Evolutionary conservation across 2,797 vertebrate genomes (phyloP), one percentile per base, ranked within the genome.

Genomic region (Champsocephalus esox): DNA sequence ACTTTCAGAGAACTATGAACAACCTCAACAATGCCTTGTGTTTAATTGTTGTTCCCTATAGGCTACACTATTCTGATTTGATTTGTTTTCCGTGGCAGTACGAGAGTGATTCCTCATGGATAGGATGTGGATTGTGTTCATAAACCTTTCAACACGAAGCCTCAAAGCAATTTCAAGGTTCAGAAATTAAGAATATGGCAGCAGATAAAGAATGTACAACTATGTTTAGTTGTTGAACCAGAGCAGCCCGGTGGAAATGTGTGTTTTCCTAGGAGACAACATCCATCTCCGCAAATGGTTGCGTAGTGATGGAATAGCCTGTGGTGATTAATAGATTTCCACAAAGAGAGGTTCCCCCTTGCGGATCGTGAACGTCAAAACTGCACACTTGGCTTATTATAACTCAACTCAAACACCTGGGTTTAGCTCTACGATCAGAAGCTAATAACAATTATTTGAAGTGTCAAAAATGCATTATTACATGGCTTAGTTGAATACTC

Each of bases 131-230:
- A 49, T 32, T 34, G 48, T 55, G 16, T 60, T 64, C 45, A 55
- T 14, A 55, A 10, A 70, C 17, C n/a, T 17, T 58, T 14, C 9
- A 16, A 51, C 17, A 11, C 4, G 1, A 45, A 34, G 24, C n/a
- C 28, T 57, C 34, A 70, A 61, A 75, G 50, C 32, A n/a, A 51
- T 51, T 66, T 45, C 44, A 65, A 34, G 50, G 49, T 45, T 61
- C 50, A 51, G n/a, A 54, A 54, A 59, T 46, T 0, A 44, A 64
- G 54, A 62, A 62, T 66, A 32, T 46, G 19, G 51, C 61, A 46
- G 13, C 8, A 68, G 32, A 50, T 52, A 51, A 63, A 63, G 46
- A 48, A 52, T 38, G 28, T 21, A 64, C 63, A 73, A 63, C 13
- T 17, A 49, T 8, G 1, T 21, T 12, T 7, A 24, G 4, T n/a